Conservation (phyloP, 1,140 invertebrate genomes). For the Sipha flava region DNA sequence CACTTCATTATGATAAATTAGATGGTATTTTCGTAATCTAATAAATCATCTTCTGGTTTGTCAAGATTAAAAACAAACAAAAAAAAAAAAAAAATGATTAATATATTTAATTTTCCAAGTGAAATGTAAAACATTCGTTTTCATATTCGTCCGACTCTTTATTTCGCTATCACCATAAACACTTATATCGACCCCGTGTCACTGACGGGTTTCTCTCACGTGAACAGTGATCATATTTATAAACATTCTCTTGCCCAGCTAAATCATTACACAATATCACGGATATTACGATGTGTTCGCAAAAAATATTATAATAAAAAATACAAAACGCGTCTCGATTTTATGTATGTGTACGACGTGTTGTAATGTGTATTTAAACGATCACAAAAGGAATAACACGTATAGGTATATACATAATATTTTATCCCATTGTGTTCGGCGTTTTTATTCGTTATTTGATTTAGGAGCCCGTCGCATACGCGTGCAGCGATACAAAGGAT, state of each 20-base stretch:
- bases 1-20: background rate
- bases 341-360: background rate
- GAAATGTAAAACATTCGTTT: background rate
- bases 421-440: background rate
- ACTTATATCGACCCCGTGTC: too few species aligned
- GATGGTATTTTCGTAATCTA: background rate
- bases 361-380: background rate
- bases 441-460: background rate
- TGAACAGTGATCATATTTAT: too few species aligned
- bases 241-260: too few species aligned
- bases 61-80: background rate
- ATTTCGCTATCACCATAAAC: too few species aligned
- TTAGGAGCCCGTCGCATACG: too few species aligned
- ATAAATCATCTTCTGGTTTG: background rate
- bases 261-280: too few species aligned
- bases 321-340: too few species aligned
- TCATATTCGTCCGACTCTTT: background rate
- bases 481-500: too few species aligned
- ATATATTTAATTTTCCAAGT: background rate
- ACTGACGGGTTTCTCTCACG: too few species aligned
- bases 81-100: constrained; percentile 8
- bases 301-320: too few species aligned
- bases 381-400: background rate
- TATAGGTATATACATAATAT: too few species aligned
- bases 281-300: too few species aligned